Evolutionary conservation across 1,140 invertebrate species (phyloP).

Genomic region (Diabrotica undecimpunctata): DNA sequence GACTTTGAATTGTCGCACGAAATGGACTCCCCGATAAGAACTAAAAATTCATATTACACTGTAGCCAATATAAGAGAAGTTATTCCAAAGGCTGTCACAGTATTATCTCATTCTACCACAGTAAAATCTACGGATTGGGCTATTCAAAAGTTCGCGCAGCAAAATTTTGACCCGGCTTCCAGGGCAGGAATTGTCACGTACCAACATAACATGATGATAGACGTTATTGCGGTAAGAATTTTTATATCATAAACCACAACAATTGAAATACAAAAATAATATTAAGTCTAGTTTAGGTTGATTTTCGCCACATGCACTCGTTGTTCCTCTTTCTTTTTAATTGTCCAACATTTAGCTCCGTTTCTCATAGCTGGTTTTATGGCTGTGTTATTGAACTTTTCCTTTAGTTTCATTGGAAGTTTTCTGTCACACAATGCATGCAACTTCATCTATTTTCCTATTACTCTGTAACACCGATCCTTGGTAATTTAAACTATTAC

Average conservation of each 20-base stretch:
- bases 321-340: no score
- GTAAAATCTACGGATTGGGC: conserved; percentile 41
- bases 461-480: no score
- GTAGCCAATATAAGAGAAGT: conserved; percentile 66
- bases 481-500: no score
- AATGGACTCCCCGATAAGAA: conserved; percentile 59
- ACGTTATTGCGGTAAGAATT: conserved; percentile 27
- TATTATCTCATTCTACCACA: conserved; percentile 47
- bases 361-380: no score
- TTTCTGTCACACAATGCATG: no score
- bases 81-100: conserved; percentile 12
- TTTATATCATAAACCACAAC: not conserved
- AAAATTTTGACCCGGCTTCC: conserved; percentile 18
- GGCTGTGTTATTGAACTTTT: no score
- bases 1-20: conserved; percentile 73
- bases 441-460: no score
- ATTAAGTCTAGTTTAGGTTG: no score
- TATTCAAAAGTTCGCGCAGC: conserved; percentile 27
- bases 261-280: no score
- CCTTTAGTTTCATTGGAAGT: no score
- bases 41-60: conserved; percentile 52
- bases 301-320: no score
- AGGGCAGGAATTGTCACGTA: conserved; percentile 9
- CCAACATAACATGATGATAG: conserved; percentile 27
- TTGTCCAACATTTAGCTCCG: no score